Evolutionary conservation across 2,888 invertebrate genomes (phyloP), one percentile per base, ranked within the genome.

Genomic region (Drosophila borealis): DNA sequence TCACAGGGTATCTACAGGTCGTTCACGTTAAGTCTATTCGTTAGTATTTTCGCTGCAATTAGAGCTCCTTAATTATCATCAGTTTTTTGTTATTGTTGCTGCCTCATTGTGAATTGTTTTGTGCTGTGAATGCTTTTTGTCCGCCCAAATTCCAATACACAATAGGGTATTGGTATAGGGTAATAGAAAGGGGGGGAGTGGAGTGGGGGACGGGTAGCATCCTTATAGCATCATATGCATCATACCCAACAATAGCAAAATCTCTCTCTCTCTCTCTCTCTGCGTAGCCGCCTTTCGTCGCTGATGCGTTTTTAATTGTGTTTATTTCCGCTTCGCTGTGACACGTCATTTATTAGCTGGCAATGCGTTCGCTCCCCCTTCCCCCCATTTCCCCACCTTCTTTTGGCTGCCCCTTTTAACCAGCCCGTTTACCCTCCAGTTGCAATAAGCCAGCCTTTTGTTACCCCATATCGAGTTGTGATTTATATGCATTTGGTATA

Each of bases 221-320:
- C 48, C 56, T 17, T 49, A 25, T 42, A 14, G 42, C 48, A 29
- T 42, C 48, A 29, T 42, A 17, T 42, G 49, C 50, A 45, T 48
- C 63, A 63, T 46, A 39, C 66, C 13, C 37, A 65, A 21, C 33
- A 50, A 21, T 14, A 42, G 33, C 55, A 25, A 36, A 36, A 9
- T 44, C 49, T 39, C 42, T n/a, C n/a, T 45, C 57, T 62, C 41
- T 49, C 21, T 21, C 25, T 25, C 25, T 25, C 25, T 25, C 25
- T 8, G 17, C 17, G 17, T 17, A 17, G 41, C 45, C 14, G 45
- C 55, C 55, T 72, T 79, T 75, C 29, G 65, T 64, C 79, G 63
- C 89, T 88, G 88, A 90, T 88, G 90, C 88, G 74, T 88, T 90
- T 88, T 89, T 90, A 88, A 90, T 88, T 88, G 83, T 89, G 77